Conservation (phyloP, 2,113 vertebrate species). For the Cynopterus brachyotis region DNA sequence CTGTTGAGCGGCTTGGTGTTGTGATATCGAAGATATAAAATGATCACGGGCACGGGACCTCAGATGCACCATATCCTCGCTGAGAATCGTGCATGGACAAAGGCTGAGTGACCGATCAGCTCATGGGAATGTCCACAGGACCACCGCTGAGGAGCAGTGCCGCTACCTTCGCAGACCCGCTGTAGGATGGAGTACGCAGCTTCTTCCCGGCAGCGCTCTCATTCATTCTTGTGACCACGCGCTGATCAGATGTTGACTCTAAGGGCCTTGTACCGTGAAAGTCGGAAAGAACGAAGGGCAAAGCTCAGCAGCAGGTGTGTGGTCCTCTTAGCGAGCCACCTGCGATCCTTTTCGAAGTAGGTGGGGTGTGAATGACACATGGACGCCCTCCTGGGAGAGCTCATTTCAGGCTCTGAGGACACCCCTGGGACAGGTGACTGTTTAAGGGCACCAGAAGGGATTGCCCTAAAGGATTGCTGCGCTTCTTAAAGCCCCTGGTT, state of each 20-base stretch:
- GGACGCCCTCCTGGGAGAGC: neutral
- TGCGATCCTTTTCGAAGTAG: neutral
- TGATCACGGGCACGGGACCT: conserved; percentile 16
- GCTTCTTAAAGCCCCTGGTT: neutral
- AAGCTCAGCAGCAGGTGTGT: neutral
- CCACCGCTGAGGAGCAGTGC: rapidly evolving
- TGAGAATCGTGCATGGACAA: conserved; percentile 61
- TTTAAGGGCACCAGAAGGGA: neutral
- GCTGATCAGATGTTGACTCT: neutral
- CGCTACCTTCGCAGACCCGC: neutral
- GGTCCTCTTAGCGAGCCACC: neutral
- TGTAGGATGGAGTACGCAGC: neutral
- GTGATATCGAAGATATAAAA: neutral
- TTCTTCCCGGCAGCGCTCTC: neutral
- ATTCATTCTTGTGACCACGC: neutral
- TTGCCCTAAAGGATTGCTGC: neutral
- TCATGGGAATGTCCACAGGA: neutral
- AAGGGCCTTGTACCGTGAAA: neutral
- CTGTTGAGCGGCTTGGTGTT: neutral
- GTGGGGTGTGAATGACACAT: neutral
- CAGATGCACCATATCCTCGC: neutral
- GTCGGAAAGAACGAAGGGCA: neutral
- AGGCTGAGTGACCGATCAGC: conserved; percentile 38
- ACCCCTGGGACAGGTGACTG: neutral
- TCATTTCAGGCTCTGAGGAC: neutral